Evolutionary conservation across 2,797 vertebrate genomes (phyloP), one percentile per base, ranked within the genome.

Genomic region (Notolepis coatsorum): DNA sequence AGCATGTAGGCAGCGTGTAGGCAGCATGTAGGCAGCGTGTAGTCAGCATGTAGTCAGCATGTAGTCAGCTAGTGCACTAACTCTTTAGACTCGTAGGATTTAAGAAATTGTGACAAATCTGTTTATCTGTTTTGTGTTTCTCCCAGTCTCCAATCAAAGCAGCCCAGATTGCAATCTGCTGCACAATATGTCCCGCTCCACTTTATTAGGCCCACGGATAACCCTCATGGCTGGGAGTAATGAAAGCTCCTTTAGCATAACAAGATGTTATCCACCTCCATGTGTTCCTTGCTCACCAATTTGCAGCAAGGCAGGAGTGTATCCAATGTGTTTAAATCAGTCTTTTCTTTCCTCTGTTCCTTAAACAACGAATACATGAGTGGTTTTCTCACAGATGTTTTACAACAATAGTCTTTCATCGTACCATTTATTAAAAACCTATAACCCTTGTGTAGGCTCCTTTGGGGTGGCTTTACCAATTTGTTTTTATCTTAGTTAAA

Each of bases 101-200:
- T 68, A 38, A 61, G 58, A 73, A 59, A 79, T 12, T 9, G 65
- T 76, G 69, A 83, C 58, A 84, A 77, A 84, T 84, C 37, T 68
- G 38, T 72, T 71, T 71, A 76, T 82, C 69, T 57, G 64, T 37
- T 64, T 64, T 78, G 66, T 72, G 46, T 80, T 84, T 69, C 79
- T 82, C 82, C 84, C 82, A 78, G 80, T 83, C 75, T 88, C 87
- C 81, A 87, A 90, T 92, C 88, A 92, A 86, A 84, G 71, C 51
- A 76, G 78, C 73, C 80, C 82, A 90, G 80, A 91, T 89, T 87
- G 84, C 91, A 91, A 91, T 92, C 90, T 92, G 92, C 75, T 75
- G 24, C 75, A 87, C 88, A 92, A 92, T 89, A 91, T 92, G 92
- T 83, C 90, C 84, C 72, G 72, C 84, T 89, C 81, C 87, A 87